A percentile compares a stretch with the other conserved stretches of the same genome.
Conservation (phyloP, 2,113 vertebrate genomes). For the Oncorhynchus masou region DNA sequence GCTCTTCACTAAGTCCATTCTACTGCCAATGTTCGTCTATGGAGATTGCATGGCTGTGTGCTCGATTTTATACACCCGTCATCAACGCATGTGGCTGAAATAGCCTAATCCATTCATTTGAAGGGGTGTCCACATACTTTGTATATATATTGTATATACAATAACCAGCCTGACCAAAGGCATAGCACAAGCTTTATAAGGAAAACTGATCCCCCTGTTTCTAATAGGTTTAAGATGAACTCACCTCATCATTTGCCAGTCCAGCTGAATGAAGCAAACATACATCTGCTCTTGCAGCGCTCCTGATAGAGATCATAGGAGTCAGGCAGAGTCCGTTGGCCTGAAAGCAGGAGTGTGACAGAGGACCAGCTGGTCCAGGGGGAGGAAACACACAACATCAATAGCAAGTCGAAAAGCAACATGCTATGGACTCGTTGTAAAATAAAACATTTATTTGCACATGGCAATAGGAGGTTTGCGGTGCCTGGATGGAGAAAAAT, state of each 20-base stretch:
- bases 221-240: slow-evolving; percentile 67
- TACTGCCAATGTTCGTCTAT: too few relatives aligned
- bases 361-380: neutral
- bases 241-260: slow-evolving; percentile 25
- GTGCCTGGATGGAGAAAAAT: neutral
- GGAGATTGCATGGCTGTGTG: too few relatives aligned
- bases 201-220: slow-evolving; percentile 34
- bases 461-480: neutral
- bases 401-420: neutral
- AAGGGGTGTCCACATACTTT: neutral
- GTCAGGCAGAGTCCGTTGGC: neutral
- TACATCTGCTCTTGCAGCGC: neutral
- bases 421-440: neutral
- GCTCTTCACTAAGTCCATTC: too few relatives aligned
- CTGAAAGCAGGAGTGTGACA: slow-evolving; percentile 7
- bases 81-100: too few relatives aligned
- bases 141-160: neutral
- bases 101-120: too few relatives aligned
- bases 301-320: slow-evolving; percentile 12
- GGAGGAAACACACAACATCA: slow-evolving; percentile 5
- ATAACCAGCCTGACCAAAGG: slow-evolving; percentile 8
- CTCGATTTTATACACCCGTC: too few relatives aligned
- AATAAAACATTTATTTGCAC: neutral
- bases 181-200: slow-evolving; percentile 20
- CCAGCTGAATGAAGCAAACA: slow-evolving; percentile 2